A percentile compares a stretch with the other conserved stretches of the same genome.
phyloP scores from a whole-genome alignment of 2,888 invertebrate species.

The Acleris laterana region DNA sequence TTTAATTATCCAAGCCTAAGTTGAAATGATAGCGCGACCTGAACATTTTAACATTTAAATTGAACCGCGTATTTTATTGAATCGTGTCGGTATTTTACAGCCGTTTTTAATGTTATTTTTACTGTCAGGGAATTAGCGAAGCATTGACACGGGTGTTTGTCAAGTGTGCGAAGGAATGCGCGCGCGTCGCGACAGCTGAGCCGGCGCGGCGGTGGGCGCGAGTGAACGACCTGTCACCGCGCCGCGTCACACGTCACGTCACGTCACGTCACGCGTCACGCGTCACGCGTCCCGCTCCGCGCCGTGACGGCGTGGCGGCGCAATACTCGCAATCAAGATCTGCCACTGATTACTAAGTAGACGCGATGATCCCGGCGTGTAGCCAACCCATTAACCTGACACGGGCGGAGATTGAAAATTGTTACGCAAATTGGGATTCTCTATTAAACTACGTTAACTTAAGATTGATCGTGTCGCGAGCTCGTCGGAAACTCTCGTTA shows the following conservation, averaged over 20 bases:
- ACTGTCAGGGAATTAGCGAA: background rate
- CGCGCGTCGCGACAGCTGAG: constrained; percentile 16
- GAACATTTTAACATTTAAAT: too few species aligned
- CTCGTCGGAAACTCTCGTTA: background rate
- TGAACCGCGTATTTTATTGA: too few species aligned
- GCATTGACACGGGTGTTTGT: constrained; percentile 15
- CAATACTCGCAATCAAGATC: constrained; percentile 1
- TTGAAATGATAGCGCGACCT: too few species aligned
- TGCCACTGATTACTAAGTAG: background rate
- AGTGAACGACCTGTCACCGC: constrained; percentile 26
- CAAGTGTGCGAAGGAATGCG: constrained; percentile 18
- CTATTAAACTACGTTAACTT: constrained; percentile 10
- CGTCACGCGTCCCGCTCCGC: background rate
- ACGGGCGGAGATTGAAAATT: constrained; percentile 28
- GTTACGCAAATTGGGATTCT: constrained; percentile 21
- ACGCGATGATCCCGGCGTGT: background rate
- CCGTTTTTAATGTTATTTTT: background rate
- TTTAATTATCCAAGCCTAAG: too few species aligned
- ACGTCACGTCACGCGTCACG: constrained; percentile 2
- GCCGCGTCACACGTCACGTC: background rate
- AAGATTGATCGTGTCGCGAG: background rate
- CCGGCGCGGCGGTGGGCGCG: background rate
- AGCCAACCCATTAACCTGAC: constrained; percentile 15
- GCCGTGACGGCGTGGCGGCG: constrained; percentile 2
- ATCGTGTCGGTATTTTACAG: too few species aligned